phyloP scores from a whole-genome alignment of 1,140 invertebrate species.

The Bilobella aurantiaca region DNA sequence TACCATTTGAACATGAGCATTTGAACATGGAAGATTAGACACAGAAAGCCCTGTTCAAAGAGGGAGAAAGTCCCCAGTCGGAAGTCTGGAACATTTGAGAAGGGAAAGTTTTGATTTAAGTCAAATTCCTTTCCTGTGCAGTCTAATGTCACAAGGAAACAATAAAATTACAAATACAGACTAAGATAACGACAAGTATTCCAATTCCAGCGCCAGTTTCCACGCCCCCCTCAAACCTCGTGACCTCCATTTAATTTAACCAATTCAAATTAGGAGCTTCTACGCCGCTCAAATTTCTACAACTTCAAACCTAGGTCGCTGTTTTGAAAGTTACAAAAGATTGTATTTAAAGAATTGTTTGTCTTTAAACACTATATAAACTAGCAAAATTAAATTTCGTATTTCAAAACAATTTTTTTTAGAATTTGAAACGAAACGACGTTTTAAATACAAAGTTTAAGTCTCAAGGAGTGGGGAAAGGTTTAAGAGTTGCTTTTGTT shows the following conservation, averaged over 20 bases:
- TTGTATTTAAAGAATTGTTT: too few relatives aligned
- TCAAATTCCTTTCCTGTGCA: background rate
- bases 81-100: constrained; percentile 1
- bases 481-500: too few relatives aligned
- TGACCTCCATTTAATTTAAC: background rate
- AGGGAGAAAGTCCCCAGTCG: background rate
- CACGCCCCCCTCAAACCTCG: background rate
- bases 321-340: too few relatives aligned
- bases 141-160: background rate
- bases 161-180: background rate
- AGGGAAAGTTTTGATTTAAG: background rate
- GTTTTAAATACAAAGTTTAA: background rate
- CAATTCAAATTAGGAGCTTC: too few relatives aligned
- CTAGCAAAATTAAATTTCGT: too few relatives aligned
- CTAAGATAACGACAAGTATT: background rate
- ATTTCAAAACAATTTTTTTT: background rate
- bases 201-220: background rate
- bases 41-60: background rate
- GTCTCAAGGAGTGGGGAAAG: too few relatives aligned
- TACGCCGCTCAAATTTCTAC: too few relatives aligned
- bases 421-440: background rate
- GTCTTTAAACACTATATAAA: too few relatives aligned
- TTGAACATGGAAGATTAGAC: background rate
- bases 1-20: background rate
- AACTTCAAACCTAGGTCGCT: too few relatives aligned